Base-by-base conservation (phyloP, 2,797 vertebrate genomes). In the Leptatherina wallacei region DNA sequence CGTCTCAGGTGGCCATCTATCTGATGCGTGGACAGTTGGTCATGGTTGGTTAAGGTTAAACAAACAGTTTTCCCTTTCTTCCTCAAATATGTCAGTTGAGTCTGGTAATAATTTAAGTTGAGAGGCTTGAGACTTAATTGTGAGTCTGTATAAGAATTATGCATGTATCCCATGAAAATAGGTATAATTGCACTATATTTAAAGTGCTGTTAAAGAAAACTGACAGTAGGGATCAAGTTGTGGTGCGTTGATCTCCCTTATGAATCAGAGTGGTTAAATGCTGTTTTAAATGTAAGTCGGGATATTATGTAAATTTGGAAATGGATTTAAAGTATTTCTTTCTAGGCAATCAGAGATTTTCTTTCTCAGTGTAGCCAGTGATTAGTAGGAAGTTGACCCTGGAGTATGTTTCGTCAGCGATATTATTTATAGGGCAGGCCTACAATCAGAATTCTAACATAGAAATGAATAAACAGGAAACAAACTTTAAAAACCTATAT, bases 21-120 rank as follows among this genome's bases (percentile, higher is more conserved):
- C 73, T 33, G 9, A 60, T 51, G 78, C 63, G 51, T 65, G 47
- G 75, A 84, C 76, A 71, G 47, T 66, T 61, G 29, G 72, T 66
- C 68, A 29, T 18, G 44, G 42, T 75, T 84, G 77, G 78, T 84
- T 74, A 49, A 27, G 69, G 77, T 90, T 91, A 89, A 86, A 91
- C 80, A 88, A 90, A 93, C 88, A 91, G 69, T 88, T 83, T 86
- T 86, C 70, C 67, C 70, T 90, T 89, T 89, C 87, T 81, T 75
- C 38, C 55, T 63, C 35, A 49, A 84, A 71, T 84, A 63, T 84
- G 84, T 82, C 77, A 47, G 75, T 84, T 86, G 73, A 61, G 88
- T 91, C 87, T 91, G 89, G 88, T 78, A 88, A 87, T 88, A 81
- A 92, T 89, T 91, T 85, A 69, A 67, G 59, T 47, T 47, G 33